Evolutionary conservation across 1,140 invertebrate genomes (phyloP).

Genomic region (Drosophila saltans): DNA sequence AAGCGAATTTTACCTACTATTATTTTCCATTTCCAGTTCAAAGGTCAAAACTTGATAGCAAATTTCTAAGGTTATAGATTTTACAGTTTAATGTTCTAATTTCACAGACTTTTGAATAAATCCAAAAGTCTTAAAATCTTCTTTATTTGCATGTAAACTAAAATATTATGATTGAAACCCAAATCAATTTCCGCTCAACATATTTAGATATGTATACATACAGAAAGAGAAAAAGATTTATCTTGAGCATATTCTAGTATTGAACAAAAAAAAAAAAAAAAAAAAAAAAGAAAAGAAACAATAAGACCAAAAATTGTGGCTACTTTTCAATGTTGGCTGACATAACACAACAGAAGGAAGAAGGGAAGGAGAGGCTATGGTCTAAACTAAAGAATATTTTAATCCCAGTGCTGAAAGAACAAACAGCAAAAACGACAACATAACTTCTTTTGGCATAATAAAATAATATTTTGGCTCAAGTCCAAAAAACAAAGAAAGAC

Average conservation of each 20-base stretch:
- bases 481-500: constrained; percentile 47
- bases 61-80: neutral
- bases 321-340: constrained; percentile 42
- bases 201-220: constrained; percentile 21
- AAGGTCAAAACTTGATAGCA: neutral
- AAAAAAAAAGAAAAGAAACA: constrained; percentile 24
- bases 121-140: neutral
- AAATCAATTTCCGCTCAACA: constrained; percentile 36
- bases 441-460: constrained; percentile 66
- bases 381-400: constrained; percentile 33
- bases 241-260: neutral
- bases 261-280: constrained; percentile 6
- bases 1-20: no score
- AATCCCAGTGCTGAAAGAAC: constrained; percentile 44
- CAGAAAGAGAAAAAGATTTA: neutral
- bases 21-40: no score
- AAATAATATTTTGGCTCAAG: constrained; percentile 61
- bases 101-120: constrained; percentile 4
- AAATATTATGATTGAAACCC: constrained; percentile 22
- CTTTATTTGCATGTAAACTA: constrained; percentile 3
- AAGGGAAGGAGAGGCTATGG: constrained; percentile 23
- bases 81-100: neutral
- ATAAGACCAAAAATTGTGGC: constrained; percentile 43
- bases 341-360: constrained; percentile 17
- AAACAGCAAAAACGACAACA: constrained; percentile 33